These are phyloP conservation scores for Pseudomyrmex sp. DNA, from an alignment of 1,140 invertebrate species.

Conservation along the genomic window DNA sequence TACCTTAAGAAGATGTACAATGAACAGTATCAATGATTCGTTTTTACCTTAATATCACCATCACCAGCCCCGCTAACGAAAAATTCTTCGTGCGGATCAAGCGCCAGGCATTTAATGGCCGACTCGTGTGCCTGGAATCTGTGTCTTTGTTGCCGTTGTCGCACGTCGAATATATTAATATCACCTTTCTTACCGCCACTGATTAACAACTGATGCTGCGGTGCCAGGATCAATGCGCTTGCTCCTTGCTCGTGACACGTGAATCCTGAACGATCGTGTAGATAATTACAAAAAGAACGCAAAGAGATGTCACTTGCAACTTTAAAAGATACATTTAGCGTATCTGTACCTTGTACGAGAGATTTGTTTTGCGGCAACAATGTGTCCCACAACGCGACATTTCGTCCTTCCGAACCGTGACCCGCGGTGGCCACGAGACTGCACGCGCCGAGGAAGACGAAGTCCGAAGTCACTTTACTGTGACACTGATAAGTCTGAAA, in stretches of 20 bases:
- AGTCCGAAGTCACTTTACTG: slow-evolving; percentile 98
- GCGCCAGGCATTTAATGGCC: slow-evolving; percentile 96
- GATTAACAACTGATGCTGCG: slow-evolving; percentile 95
- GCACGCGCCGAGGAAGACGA: slow-evolving; percentile 98
- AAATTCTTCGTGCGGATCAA: slow-evolving; percentile 98
- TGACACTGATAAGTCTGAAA: slow-evolving; percentile 97
- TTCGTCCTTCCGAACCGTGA: slow-evolving; percentile 97
- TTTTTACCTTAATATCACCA: slow-evolving; percentile 97
- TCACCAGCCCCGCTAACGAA: slow-evolving; percentile 99
- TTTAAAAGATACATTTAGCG: no score
- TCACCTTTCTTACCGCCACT: slow-evolving; percentile 98
- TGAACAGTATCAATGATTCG: not conserved
- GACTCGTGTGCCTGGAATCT: slow-evolving; percentile 97
- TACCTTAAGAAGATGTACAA: no score
- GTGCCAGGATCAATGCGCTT: slow-evolving; percentile 95
- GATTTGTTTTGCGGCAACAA: slow-evolving; percentile 97
- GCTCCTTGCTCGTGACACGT: slow-evolving; percentile 97
- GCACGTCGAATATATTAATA: slow-evolving; percentile 97
- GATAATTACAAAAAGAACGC: not conserved
- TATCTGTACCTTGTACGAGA: slow-evolving; percentile 91
- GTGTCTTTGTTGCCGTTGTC: slow-evolving; percentile 94
- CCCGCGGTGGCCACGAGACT: slow-evolving; percentile 99
- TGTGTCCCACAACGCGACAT: slow-evolving; percentile 99
- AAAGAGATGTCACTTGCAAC: no score
- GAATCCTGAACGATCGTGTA: slow-evolving; percentile 88